Conservation (phyloP, 2,113 vertebrate genomes). For the Tychaedon coryphoeus region DNA sequence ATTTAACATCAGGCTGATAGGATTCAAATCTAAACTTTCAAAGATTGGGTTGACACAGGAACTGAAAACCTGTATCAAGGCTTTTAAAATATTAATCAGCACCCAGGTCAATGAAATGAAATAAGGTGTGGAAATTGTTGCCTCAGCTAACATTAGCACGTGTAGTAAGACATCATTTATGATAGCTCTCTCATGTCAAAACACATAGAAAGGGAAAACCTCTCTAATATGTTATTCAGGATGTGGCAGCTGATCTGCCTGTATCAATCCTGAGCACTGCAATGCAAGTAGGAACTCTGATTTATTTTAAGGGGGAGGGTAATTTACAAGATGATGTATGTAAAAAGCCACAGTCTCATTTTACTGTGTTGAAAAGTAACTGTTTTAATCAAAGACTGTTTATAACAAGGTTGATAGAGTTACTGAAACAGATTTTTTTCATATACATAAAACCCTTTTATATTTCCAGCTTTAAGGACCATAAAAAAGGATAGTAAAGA, state of each 20-base stretch:
- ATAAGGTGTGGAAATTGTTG: conserved; percentile 45
- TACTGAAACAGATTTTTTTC: conserved; percentile 39
- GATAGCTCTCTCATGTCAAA: conserved; percentile 23
- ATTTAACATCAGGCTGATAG: conserved; percentile 29
- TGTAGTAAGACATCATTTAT: conserved; percentile 49
- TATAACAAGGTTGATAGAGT: conserved; percentile 49
- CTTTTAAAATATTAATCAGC: conserved; percentile 46
- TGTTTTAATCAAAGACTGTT: conserved; percentile 61
- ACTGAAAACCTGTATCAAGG: conserved; percentile 11
- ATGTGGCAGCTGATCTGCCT: conserved; percentile 32
- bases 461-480: conserved; percentile 47
- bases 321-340: conserved; percentile 33
- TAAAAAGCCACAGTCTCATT: conserved; percentile 1
- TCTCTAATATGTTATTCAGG: conserved; percentile 5
- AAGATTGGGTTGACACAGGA: conserved; percentile 35
- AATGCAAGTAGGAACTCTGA: conserved; percentile 22
- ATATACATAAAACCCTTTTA: conserved; percentile 41
- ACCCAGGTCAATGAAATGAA: conserved; percentile 27
- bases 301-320: conserved; percentile 21
- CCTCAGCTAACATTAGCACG: conserved; percentile 3
- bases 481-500: conserved; percentile 48
- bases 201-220: conserved; percentile 19
- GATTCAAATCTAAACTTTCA: conserved; percentile 44
- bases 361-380: conserved; percentile 11
- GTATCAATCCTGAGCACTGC: not conserved